Evolutionary conservation across 2,888 invertebrate species (phyloP), one percentile per base, ranked within the genome.

Genomic region (Aphidius colemani): DNA sequence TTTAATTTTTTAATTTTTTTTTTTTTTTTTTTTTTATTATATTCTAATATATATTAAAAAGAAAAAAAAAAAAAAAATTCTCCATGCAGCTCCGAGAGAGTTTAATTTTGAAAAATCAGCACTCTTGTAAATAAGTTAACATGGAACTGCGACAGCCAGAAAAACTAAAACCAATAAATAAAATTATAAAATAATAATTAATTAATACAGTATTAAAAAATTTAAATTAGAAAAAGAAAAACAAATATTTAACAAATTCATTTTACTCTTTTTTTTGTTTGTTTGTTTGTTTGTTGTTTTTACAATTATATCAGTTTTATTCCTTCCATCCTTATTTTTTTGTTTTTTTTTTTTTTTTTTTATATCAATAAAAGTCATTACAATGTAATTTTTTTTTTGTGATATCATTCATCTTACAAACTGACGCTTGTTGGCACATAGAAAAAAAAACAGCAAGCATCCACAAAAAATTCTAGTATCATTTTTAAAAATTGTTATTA

Each of bases 331-430:
- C 53, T 69, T 68, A n/a, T n/a, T 62, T 66, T 63, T 66, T 72
- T 72, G 64, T 72, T 71, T 72, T 73, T 71, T 68, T 56, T 64
- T 50, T 63, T 59, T 59, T 61, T 66, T 70, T 71, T 70, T 70
- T 76, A 71, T 74, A 78, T 79, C 75, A 75, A 79, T 79, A 79
- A 78, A 80, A 80, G 80, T 80, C 72, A 75, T 80, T 80, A 80
- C 76, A 80, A 76, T 78, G 74, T 78, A 50, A 39, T 41, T 50
- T 18, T 56, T 50, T 43, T 11, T 7, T 30, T 62, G 10, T 49
- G 13, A 11, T 49, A 43, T 59, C 58, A 44, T 66, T 67, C 63
- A 58, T 58, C 50, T 66, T 65, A 66, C 30, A 30, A 30, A 66
- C 66, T 56, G 55, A 63, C 66, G 70, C 70, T 70, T 66, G 70